Evolutionary conservation across 2,113 vertebrate species (phyloP).

Genomic region (Oreochromis tanganicae): DNA sequence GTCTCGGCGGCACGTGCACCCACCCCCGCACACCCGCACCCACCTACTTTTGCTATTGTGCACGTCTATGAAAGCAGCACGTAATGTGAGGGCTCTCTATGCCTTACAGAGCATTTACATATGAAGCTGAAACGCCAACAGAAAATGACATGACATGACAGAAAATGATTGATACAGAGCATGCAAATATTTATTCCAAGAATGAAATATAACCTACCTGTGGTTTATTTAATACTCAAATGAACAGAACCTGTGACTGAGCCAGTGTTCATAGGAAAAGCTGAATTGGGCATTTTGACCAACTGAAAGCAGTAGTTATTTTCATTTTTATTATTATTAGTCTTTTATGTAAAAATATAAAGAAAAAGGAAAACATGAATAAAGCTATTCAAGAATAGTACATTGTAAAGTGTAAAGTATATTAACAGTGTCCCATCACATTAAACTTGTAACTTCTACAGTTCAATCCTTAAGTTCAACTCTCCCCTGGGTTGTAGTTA

Average conservation of each 20-base stretch:
- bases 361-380: background rate
- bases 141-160: background rate
- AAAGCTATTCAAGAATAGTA: background rate
- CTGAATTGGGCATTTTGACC: background rate
- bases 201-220: background rate
- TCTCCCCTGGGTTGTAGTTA: background rate
- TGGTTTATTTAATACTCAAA: background rate
- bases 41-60: background rate
- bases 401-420: background rate
- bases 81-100: background rate
- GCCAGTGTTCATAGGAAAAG: background rate
- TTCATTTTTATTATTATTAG: background rate
- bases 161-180: background rate
- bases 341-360: background rate
- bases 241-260: background rate
- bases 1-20: rapidly evolving
- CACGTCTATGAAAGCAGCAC: background rate
- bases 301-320: background rate
- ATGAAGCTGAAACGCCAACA: background rate
- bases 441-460: background rate
- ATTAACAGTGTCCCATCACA: background rate
- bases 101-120: background rate
- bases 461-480: background rate
- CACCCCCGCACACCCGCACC: background rate
- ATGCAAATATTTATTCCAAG: background rate